phyloP scores from a whole-genome alignment of 2,888 invertebrate species.

The Terebella lapidaria region DNA sequence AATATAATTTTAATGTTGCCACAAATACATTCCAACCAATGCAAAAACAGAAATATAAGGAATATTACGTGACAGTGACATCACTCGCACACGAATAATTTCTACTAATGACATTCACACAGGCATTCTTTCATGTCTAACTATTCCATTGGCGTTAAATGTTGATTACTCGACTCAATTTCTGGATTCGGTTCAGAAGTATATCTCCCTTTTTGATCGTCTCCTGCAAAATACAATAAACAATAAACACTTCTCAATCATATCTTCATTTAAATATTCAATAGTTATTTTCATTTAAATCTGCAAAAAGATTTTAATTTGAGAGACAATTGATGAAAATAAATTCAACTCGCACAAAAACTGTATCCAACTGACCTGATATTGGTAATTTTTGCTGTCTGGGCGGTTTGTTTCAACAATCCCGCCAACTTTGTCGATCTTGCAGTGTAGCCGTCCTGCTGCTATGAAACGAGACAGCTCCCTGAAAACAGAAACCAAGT shows the following conservation, averaged over 20 bases:
- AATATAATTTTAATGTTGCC: no score
- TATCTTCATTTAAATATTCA: background rate
- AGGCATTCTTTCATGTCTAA: no score
- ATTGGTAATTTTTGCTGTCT: slow-evolving; percentile 83
- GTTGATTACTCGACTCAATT: slow-evolving; percentile 97
- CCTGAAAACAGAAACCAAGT: slow-evolving; percentile 26
- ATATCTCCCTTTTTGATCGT: slow-evolving; percentile 98
- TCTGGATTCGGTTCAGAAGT: slow-evolving; percentile 94
- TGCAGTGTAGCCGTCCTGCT: slow-evolving; percentile 92
- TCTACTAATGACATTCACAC: no score
- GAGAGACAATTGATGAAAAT: no score
- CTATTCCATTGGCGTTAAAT: no score
- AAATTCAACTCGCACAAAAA: background rate
- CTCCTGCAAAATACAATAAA: slow-evolving; percentile 53
- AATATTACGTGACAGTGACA: no score
- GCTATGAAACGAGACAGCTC: slow-evolving; percentile 76
- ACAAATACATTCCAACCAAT: no score
- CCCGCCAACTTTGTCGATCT: slow-evolving; percentile 85
- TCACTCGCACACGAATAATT: no score
- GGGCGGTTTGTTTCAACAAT: slow-evolving; percentile 92
- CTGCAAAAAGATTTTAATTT: background rate
- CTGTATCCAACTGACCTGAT: no score
- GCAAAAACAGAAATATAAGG: no score
- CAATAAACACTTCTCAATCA: background rate
- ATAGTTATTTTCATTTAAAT: background rate